A percentile compares a stretch with the other conserved stretches of the same genome.
Evolutionary conservation across 2,797 vertebrate species (phyloP).

Genomic region (Poeciliopsis infans): DNA sequence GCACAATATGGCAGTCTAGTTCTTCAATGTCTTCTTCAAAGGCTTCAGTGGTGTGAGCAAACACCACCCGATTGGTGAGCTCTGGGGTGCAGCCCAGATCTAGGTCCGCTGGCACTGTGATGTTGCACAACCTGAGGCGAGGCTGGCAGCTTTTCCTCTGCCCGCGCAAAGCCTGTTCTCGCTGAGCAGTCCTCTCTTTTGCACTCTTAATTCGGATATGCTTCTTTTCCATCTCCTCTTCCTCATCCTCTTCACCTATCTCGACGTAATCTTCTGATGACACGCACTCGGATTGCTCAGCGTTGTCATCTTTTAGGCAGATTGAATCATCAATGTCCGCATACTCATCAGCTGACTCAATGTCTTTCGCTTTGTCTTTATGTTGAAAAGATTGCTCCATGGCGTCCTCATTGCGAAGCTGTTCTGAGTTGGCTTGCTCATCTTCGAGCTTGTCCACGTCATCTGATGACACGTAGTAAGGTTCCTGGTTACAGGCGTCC

Average conservation of each 20-base stretch:
- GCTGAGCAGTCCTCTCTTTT: constrained; percentile 76
- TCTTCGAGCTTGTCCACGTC: constrained; percentile 76
- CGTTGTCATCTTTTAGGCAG: constrained; percentile 62
- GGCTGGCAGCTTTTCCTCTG: constrained; percentile 82
- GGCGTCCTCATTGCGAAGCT: constrained; percentile 32
- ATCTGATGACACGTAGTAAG: constrained; percentile 78
- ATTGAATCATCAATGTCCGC: constrained; percentile 79
- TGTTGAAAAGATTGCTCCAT: constrained; percentile 42
- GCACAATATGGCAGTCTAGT: constrained; percentile 86
- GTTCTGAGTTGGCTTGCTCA: constrained; percentile 56
- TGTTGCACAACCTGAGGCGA: constrained; percentile 83
- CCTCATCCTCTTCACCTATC: constrained; percentile 83
- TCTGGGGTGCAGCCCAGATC: constrained; percentile 80
- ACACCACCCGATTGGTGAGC: constrained; percentile 83
- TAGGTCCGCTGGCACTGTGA: constrained; percentile 81
- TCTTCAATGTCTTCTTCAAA: constrained; percentile 87
- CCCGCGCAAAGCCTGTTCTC: constrained; percentile 66
- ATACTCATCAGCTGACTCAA: constrained; percentile 78
- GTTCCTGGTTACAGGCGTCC: constrained; percentile 71
- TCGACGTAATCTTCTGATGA: constrained; percentile 85
- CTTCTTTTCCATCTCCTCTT: constrained; percentile 76
- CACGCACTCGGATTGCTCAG: constrained; percentile 70
- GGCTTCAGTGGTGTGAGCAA: constrained; percentile 84
- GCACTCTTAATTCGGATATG: constrained; percentile 73
- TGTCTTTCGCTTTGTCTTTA: constrained; percentile 57